Evolutionary conservation across 2,113 vertebrate genomes (phyloP).

Genomic region (Meles meles): DNA sequence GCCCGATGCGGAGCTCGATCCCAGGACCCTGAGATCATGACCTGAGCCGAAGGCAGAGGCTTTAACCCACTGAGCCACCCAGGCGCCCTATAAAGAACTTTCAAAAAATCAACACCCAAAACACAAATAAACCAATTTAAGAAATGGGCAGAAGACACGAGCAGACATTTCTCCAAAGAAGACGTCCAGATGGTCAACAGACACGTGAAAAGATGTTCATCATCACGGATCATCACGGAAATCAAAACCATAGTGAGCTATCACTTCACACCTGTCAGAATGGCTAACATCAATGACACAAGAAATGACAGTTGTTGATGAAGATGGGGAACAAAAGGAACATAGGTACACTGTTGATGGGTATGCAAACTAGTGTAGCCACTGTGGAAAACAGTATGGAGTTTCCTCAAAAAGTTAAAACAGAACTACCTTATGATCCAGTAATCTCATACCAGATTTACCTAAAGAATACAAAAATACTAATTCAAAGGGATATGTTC

Average conservation of each 20-base stretch:
- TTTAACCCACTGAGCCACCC: too few species aligned
- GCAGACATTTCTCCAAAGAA: too few species aligned
- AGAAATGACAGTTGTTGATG: not conserved
- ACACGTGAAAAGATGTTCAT: not conserved
- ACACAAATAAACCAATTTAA: too few species aligned
- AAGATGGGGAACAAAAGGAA: not conserved
- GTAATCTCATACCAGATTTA: not conserved
- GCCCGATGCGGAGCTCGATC: too few species aligned
- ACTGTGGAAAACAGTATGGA: not conserved
- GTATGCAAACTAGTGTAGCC: not conserved
- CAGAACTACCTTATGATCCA: not conserved
- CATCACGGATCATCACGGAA: not conserved
- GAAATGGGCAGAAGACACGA: too few species aligned
- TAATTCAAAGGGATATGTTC: not conserved
- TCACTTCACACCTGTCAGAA: not conserved
- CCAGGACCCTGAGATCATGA: too few species aligned
- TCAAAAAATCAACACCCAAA: not conserved
- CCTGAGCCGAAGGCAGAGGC: too few species aligned
- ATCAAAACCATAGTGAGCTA: not conserved
- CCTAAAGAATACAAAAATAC: not conserved
- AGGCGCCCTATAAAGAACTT: too few species aligned
- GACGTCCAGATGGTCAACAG: not conserved
- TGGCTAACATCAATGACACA: not conserved
- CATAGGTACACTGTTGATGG: not conserved
- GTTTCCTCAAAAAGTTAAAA: not conserved